Evolutionary conservation across 1,140 invertebrate species (phyloP), one percentile per base, ranked within the genome.

Genomic region (Sycobia sp.): DNA sequence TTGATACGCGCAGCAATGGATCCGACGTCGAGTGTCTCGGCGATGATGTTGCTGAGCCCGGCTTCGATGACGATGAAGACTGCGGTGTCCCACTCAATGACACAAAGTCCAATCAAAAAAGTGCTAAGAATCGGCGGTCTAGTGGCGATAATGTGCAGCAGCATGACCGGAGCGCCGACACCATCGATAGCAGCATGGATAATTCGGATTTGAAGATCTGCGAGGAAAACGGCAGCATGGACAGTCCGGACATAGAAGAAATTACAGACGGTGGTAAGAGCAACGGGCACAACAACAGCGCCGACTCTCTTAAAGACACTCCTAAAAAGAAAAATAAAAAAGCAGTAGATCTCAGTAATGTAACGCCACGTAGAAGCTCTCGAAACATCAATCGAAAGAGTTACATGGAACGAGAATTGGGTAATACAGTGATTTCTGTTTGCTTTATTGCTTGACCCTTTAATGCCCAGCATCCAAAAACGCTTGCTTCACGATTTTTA

Each of bases 341-440:
- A 60, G 69, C 75, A 32, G 55, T 78, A n/a, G 44, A 54, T 38
- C 77, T 79, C 66, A 73, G 82, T 55, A 82, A 71, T 53, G 76
- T 86, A 58, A 85, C 82, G 18, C 82, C 87, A 3, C 76, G 87
- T 61, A 79, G 88, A 62, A 88, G 87, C 74, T 86, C 85, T 66
- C 80, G 87, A 49, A 87, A 86, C 68, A 81, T 88, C 27, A 87
- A 87, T 70, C 82, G 85, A n/a, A 87, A 86, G 67, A 84, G 82
- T 66, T 88, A 87, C 64, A 80, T 82, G 50, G 85, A 87, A 57
- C 62, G 62, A 43, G 62, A 65, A 32, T 66, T 65, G 47, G 62
- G 58, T 60, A 60, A 60, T 60, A 39, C 13, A 60, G 58, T 50
- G 25, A 39, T 51, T 43, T 41, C 34, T 60, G 38, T 49, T 60